Percentiles rank a stretch among this genome's conserved stretches.
phyloP scores from a whole-genome alignment of 2,888 invertebrate genomes.

The Hyposoter didymator region DNA sequence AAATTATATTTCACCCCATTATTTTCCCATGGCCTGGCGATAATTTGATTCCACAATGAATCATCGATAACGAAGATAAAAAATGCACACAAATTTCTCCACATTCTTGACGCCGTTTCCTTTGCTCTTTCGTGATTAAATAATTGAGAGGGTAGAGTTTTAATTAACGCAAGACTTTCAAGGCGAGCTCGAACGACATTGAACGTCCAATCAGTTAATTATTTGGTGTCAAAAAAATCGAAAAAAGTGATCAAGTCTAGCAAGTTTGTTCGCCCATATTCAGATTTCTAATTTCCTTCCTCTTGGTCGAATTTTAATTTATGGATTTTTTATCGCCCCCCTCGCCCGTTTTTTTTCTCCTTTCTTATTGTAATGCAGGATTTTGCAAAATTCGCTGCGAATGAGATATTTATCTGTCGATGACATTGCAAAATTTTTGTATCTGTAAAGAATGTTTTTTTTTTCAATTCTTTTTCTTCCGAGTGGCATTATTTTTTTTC shows the following conservation, averaged over 20 bases:
- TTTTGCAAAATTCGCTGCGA: conserved; percentile 67
- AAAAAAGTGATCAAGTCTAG: background rate
- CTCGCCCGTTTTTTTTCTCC: background rate
- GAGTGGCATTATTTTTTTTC: conserved; percentile 38
- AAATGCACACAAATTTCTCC: conserved; percentile 3
- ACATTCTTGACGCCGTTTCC: background rate
- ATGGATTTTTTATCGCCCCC: background rate
- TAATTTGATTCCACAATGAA: background rate
- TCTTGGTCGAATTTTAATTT: conserved; percentile 6
- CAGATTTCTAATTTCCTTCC: conserved; percentile 3
- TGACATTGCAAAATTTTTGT: conserved; percentile 64
- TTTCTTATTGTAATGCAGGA: conserved; percentile 20
- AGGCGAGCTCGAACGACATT: background rate
- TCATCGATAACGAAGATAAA: background rate
- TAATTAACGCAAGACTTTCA: background rate
- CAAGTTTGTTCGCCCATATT: background rate
- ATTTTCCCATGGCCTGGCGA: background rate
- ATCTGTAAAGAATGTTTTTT: conserved; percentile 16
- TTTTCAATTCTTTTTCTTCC: conserved; percentile 17
- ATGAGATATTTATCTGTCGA: conserved; percentile 64
- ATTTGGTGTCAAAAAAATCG: background rate
- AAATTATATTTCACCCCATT: background rate
- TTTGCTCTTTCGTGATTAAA: background rate
- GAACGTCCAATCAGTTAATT: background rate
- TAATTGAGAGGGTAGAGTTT: background rate